Evolutionary conservation across 2,888 invertebrate species (phyloP), one percentile per base, ranked within the genome.

Genomic region (Chrysolina oricalcia): DNA sequence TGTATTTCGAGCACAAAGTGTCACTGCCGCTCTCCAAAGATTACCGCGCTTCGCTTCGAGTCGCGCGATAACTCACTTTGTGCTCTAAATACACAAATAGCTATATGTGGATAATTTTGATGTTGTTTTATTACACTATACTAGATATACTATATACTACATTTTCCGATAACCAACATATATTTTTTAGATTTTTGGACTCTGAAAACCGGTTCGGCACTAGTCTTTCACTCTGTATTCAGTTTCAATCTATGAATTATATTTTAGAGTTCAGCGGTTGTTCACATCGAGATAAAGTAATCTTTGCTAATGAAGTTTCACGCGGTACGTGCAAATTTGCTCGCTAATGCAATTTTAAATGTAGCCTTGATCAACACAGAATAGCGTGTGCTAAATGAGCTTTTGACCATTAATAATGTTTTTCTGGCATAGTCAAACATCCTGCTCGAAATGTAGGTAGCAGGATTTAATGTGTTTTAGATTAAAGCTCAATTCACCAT

Each of bases 301-400:
- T 72, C 64, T 64, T 56, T 23, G 56, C 27, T 67, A 72, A 72
- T 67, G 67, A 67, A 67, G 67, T 67, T 68, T 66, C 67, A 43
- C 66, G 17, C 46, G 41, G 21, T 53, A 17, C 48, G 62, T 67
- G 41, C 27, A 48, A 21, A 68, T 66, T 64, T 43, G 43, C 23
- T 41, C 35, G 64, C 70, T 70, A 70, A 74, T 74, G 73, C 59
- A 27, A 15, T 74, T 73, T 74, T 70, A 70, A 74, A 68, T 46
- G 70, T 64, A 21, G 43, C 21, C 64, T 53, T 70, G 53, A 70
- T 70, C 73, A 74, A 64, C 70, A 48, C 50, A 10, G 53, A 74
- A 70, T 23, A 27, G 1, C 19, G 19, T 10, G 21, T 53, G 48
- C 17, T 48, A 10, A 17, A 0, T 35, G 53, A 53, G 21, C 13